phyloP scores from a whole-genome alignment of 2,888 invertebrate genomes.

The Drosophila dives region DNA sequence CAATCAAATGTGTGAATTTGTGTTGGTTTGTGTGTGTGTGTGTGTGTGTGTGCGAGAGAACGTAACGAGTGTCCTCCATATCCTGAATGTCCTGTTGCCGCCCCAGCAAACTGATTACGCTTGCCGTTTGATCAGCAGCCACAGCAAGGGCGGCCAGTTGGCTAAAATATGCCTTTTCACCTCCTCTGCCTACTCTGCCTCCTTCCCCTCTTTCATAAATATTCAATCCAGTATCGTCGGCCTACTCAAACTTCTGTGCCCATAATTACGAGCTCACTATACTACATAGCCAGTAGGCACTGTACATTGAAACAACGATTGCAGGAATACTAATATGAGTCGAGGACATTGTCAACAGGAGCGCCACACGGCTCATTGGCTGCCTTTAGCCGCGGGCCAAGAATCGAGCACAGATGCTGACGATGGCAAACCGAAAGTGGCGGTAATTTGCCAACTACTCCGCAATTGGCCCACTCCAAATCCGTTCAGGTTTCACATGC shows the following conservation, averaged over 20 bases:
- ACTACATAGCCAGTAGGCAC: slow-evolving; percentile 50
- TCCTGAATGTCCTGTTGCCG: slow-evolving; percentile 23
- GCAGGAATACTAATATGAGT: slow-evolving; percentile 39
- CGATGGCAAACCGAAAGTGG: slow-evolving; percentile 77
- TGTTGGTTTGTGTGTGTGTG: slow-evolving; percentile 15
- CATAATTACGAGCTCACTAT: slow-evolving; percentile 67
- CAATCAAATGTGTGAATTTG: slow-evolving; percentile 74
- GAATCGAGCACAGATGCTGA: slow-evolving; percentile 79
- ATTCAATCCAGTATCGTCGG: slow-evolving; percentile 64
- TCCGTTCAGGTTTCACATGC: slow-evolving; percentile 1
- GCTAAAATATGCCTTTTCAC: slow-evolving; percentile 34
- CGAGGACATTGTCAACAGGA: slow-evolving; percentile 72
- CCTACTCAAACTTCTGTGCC: slow-evolving; percentile 74
- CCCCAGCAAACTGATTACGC: slow-evolving; percentile 67
- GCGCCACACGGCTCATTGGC: slow-evolving; percentile 73
- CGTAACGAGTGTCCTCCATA: slow-evolving; percentile 50
- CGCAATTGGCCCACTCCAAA: slow-evolving; percentile 13
- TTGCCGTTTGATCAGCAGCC: slow-evolving; percentile 73
- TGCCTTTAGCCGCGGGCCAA: slow-evolving; percentile 75
- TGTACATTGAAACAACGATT: slow-evolving; percentile 8
- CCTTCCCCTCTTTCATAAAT: slow-evolving; percentile 62
- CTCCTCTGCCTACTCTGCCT: background rate
- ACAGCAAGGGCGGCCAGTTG: slow-evolving; percentile 44
- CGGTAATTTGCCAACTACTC: slow-evolving; percentile 78
- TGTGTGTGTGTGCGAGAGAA: slow-evolving; percentile 18